Evolutionary conservation across 2,113 vertebrate species (phyloP).

Genomic region (Rhinogobius similis): DNA sequence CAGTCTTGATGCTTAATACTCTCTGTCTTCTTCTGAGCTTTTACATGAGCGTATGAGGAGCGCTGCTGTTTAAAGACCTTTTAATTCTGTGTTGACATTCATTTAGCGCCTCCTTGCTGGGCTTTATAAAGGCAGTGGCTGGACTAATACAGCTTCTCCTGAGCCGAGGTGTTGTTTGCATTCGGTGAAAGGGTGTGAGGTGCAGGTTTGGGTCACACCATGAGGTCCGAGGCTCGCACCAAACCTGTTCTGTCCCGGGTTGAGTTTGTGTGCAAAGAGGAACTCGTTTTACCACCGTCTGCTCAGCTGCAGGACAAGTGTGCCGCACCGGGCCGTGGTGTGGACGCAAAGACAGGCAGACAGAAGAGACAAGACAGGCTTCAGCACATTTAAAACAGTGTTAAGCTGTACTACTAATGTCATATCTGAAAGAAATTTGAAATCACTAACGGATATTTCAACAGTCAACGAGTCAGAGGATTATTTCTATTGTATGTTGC

Average conservation of each 20-base stretch:
- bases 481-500: too few relatives aligned
- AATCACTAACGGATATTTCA: too few relatives aligned
- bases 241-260: slow-evolving; percentile 57
- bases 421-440: too few relatives aligned
- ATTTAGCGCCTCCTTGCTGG: slow-evolving; percentile 63
- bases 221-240: slow-evolving; percentile 59
- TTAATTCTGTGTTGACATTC: slow-evolving; percentile 64
- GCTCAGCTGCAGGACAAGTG: slow-evolving; percentile 32
- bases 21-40: slow-evolving; percentile 16
- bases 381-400: not conserved
- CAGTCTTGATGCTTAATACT: not conserved
- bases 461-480: too few relatives aligned
- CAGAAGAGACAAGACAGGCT: not conserved
- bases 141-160: slow-evolving; percentile 44
- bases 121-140: slow-evolving; percentile 46
- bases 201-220: slow-evolving; percentile 67
- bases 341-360: not conserved
- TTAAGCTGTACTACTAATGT: not conserved
- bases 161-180: slow-evolving; percentile 64
- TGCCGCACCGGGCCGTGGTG: slow-evolving; percentile 6
- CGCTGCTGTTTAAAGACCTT: slow-evolving; percentile 41
- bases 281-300: slow-evolving; percentile 45
- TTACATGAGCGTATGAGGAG: slow-evolving; percentile 25
- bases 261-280: slow-evolving; percentile 61
- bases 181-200: slow-evolving; percentile 68